phyloP scores from a whole-genome alignment of 1,140 invertebrate species.

The Orchesella cincta region DNA sequence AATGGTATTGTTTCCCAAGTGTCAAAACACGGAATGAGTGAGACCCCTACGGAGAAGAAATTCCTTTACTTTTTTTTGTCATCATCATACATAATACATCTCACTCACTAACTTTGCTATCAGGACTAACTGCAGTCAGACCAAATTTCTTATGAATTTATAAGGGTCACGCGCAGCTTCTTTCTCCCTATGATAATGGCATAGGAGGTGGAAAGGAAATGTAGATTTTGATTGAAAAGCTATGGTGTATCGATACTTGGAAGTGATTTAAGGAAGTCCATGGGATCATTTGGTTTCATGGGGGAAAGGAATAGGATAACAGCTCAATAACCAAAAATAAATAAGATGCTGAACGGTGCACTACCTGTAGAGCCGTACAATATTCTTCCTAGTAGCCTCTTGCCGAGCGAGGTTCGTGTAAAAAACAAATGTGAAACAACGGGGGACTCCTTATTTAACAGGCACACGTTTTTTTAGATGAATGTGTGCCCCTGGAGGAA shows the following conservation, averaged over 20 bases:
- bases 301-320: not conserved
- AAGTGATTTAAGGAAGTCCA: not conserved
- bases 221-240: too few relatives aligned
- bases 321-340: not conserved
- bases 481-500: not conserved
- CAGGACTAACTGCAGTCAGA: not conserved
- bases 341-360: not conserved
- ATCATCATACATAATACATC: not conserved
- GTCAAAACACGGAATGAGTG: constrained; percentile 17
- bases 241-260: too few relatives aligned
- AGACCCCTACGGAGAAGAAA: not conserved
- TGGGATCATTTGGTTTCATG: not conserved
- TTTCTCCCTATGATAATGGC: not conserved
- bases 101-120: not conserved
- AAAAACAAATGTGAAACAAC: constrained; percentile 27
- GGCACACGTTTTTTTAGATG: not conserved
- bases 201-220: too few relatives aligned
- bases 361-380: too few relatives aligned
- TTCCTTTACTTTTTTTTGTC: not conserved
- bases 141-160: not conserved
- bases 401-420: constrained; percentile 8
- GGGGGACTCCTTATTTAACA: constrained; percentile 7
- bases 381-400: not conserved
- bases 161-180: too few relatives aligned
- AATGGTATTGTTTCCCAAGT: constrained; percentile 22